phyloP scores from a whole-genome alignment of 2,888 invertebrate genomes.

The Hemithea aestivaria region DNA sequence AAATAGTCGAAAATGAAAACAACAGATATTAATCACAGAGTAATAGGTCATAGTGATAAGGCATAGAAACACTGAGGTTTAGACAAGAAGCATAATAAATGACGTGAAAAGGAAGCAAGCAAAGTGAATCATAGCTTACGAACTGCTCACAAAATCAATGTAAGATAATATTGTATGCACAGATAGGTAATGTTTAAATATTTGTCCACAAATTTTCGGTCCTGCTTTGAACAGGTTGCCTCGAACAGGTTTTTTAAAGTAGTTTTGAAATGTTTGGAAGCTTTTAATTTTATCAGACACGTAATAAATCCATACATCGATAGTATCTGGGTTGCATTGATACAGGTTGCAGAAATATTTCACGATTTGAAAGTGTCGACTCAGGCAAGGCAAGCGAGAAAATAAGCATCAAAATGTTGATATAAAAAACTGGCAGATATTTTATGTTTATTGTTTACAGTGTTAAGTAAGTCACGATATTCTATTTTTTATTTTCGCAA shows the following conservation, averaged over 20 bases:
- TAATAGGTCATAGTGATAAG: no score
- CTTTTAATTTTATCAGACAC: neutral
- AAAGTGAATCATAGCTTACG: no score
- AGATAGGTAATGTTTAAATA: slow-evolving; percentile 10
- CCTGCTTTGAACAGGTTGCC: slow-evolving; percentile 3
- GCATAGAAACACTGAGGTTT: no score
- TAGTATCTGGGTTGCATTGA: slow-evolving; percentile 10
- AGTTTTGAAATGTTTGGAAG: neutral
- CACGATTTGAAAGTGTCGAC: slow-evolving; percentile 4
- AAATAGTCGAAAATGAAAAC: no score
- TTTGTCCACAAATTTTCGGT: slow-evolving; percentile 9
- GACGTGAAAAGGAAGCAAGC: no score
- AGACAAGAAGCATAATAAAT: no score
- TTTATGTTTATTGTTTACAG: no score
- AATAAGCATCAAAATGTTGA: slow-evolving; percentile 9
- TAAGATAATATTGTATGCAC: slow-evolving; percentile 1
- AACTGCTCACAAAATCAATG: no score
- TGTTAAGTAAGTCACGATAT: no score
- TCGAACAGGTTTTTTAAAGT: slow-evolving; percentile 3
- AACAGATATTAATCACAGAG: no score
- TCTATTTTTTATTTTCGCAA: no score
- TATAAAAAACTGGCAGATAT: slow-evolving; percentile 8
- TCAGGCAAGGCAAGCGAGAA: slow-evolving; percentile 14
- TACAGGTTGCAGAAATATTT: slow-evolving; percentile 7
- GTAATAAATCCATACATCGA: slow-evolving; percentile 1